Conservation (phyloP, 2,888 invertebrate genomes). For the Apotomis capreana region DNA sequence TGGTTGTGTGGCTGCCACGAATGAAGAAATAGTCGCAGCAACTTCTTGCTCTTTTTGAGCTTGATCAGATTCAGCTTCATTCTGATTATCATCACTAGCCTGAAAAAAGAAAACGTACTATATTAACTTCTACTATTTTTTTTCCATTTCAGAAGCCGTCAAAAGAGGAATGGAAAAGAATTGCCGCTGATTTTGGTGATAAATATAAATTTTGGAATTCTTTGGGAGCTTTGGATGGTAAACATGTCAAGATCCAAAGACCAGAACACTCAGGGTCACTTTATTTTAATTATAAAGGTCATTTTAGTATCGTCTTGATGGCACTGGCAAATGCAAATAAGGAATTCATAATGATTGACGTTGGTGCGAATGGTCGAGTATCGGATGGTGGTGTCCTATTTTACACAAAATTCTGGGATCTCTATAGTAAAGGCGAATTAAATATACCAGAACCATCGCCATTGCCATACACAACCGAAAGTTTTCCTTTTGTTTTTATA, state of each 20-base stretch:
- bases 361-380: not conserved
- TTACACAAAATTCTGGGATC: too few relatives aligned
- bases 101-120: too few relatives aligned
- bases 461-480: too few relatives aligned
- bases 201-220: not conserved
- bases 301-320: not conserved
- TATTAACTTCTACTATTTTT: too few relatives aligned
- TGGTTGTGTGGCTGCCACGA: too few relatives aligned
- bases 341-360: not conserved
- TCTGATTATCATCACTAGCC: not conserved
- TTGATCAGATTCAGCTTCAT: too few relatives aligned
- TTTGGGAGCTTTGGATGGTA: not conserved
- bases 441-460: too few relatives aligned
- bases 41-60: too few relatives aligned
- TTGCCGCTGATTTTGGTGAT: not conserved
- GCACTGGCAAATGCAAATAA: not conserved
- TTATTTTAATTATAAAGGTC: not conserved
- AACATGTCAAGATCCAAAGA: not conserved
- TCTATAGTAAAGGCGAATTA: too few relatives aligned
- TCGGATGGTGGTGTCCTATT: not conserved
- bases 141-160: not conserved
- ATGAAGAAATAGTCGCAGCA: too few relatives aligned
- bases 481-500: too few relatives aligned
- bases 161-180: too few relatives aligned
- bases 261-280: not conserved